phyloP scores from a whole-genome alignment of 2,888 invertebrate genomes.

The Antheraea assamensis region DNA sequence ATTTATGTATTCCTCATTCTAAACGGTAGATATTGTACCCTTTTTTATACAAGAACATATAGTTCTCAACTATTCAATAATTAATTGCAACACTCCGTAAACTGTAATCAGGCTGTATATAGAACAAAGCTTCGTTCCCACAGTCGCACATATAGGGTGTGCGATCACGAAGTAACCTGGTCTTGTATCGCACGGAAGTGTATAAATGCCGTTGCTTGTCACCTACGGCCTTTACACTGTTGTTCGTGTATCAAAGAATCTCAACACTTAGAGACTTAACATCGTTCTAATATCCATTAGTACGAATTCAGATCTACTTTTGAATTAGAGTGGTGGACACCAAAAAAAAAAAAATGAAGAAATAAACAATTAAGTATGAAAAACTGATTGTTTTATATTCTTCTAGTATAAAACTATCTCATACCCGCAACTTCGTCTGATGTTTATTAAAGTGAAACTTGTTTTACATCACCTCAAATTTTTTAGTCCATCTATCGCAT shows the following conservation, averaged over 20 bases:
- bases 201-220: slow-evolving; percentile 72
- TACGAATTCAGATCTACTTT: slow-evolving; percentile 32
- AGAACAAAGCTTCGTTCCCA: slow-evolving; percentile 72
- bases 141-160: slow-evolving; percentile 77
- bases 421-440: too few relatives aligned
- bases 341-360: background rate
- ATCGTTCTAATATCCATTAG: slow-evolving; percentile 43
- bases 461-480: too few relatives aligned
- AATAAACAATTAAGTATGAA: background rate
- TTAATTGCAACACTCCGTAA: background rate
- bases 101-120: slow-evolving; percentile 50
- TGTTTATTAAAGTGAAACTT: too few relatives aligned
- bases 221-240: slow-evolving; percentile 73
- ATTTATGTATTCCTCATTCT: background rate
- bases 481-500: too few relatives aligned
- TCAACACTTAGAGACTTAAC: slow-evolving; percentile 45
- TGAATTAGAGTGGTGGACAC: background rate
- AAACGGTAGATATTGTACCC: background rate
- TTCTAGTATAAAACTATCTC: too few relatives aligned
- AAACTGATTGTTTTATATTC: background rate
- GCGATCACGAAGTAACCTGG: slow-evolving; percentile 76
- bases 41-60: background rate
- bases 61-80: background rate
- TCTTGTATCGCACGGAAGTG: slow-evolving; percentile 73
- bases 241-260: slow-evolving; percentile 57